phyloP scores from a whole-genome alignment of 2,113 vertebrate genomes.

The Pelvicachromis taeniatus region DNA sequence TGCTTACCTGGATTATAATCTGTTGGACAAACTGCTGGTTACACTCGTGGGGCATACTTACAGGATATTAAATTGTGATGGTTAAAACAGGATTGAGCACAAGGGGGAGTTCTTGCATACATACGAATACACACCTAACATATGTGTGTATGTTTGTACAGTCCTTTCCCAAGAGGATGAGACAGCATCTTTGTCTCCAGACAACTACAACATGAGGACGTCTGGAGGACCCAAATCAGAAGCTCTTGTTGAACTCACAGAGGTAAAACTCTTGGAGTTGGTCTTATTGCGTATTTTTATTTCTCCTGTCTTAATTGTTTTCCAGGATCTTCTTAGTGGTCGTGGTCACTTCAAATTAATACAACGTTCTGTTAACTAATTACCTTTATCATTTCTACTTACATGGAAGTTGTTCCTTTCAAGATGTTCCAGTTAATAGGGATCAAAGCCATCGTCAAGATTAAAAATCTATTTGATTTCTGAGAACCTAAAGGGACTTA shows the following conservation, averaged over 20 bases:
- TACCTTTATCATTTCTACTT: neutral
- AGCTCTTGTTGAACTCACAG: neutral
- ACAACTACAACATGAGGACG: neutral
- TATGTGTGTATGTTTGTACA: neutral
- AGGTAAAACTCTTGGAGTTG: neutral
- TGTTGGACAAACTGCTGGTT: neutral
- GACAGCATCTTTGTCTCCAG: neutral
- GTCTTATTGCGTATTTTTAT: neutral
- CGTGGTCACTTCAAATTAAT: neutral
- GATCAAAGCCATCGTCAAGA: neutral
- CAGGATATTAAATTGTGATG: neutral
- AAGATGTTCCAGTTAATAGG: neutral
- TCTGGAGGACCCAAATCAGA: neutral
- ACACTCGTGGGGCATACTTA: neutral
- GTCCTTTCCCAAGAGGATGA: neutral
- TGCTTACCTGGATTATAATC: neutral
- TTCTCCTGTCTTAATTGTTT: neutral
- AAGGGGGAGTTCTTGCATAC: neutral
- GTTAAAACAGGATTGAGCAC: neutral
- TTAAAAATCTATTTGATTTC: neutral
- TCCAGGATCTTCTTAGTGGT: neutral
- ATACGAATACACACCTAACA: neutral
- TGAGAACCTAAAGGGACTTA: rapidly evolving
- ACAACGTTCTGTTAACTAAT: neutral
- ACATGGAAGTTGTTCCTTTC: rapidly evolving